Evolutionary conservation across 35 echinoderm and acorn worm species (phyloP), one percentile per base, ranked within the genome.

Genomic region (Holothuria glaberrima): DNA sequence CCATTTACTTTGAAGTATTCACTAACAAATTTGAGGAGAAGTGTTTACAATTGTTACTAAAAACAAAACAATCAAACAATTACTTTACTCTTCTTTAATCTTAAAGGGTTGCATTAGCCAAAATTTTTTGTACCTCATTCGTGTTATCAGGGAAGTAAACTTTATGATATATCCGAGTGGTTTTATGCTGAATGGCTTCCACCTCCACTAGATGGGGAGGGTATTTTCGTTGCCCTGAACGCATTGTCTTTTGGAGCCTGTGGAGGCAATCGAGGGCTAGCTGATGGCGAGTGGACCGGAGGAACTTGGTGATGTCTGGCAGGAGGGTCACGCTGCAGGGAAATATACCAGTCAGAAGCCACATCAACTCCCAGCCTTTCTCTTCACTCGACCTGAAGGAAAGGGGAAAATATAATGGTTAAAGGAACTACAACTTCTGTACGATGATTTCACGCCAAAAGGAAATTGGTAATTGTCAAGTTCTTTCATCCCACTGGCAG

Each of bases 121-220:
- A n/a, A n/a, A n/a, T n/a, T n/a, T n/a, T n/a, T n/a, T n/a, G n/a
- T 71, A 98, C 96, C 96, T 98, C 93, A 93, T 98, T 91, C 0
- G 96, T 95, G 46, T 98, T 93, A 76, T 98, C 96, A 30, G 96
- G 96, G 38, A 98, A 98, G 83, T 98, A 98, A 50, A 98, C 96
- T 50, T 98, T 98, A n/a, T 98, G 96, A 67, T 94, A 98, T 41
- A 98, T 98, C 76, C 95, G 96, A 18, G 96, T 98, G 17, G 93
- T 98, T 88, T 95, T 95, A 59, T 98, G 96, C 33, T 95, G 93
- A 75, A 98, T 98, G 48, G 96, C 96, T 59, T 98, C 96, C 7
- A 98, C 96, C 71, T 98, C 96, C 18, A 98, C 96, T 67, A 98
- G 68, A 80, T 98, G 96, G 57, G 96, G 96, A 14, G 96, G 96